Evolutionary conservation across 2,888 invertebrate genomes (phyloP), one percentile per base, ranked within the genome.

Genomic region (Trilocha varians): DNA sequence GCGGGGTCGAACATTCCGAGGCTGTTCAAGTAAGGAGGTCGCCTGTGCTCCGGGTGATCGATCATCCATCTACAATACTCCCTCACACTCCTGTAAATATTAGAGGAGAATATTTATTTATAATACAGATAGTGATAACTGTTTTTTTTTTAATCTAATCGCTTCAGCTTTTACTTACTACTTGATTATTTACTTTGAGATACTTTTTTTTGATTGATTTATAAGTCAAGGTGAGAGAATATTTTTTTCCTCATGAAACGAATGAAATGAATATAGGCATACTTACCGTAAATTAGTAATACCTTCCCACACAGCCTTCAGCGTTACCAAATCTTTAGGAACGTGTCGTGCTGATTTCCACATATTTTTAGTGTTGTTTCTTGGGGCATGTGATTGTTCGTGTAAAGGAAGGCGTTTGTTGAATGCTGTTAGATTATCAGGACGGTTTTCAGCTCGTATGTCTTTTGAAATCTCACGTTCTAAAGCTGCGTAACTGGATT

Each of bases 301-400:
- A 32, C 87, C 89, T 48, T 89, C 86, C 90, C 90, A 91, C 2
- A 91, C 89, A 16, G 87, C 78, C 43, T 89, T 88, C 77, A 91
- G 87, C 0, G 88, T 87, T 41, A 88, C 87, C 1, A 91, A 68
- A 33, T 89, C 88, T 42, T 75, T 69, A 0, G 89, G 89, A 2
- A 89, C 87, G 40, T 87, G 75, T 33, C 87, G 77, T 32, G 88
- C 87, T 0, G 82, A 76, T 13, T 88, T 61, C 91, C 91, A 91
- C 45, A 82, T 74, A 17, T 78, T 70, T 41, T 80, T 70, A 1
- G 88, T 85, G 32, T 82, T 64, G 54, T 88, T 88, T 9, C 55
- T 57, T 0, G 89, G 88, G 1, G 88, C 79, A n/a, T 70, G 57
- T 54, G 78, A 82, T 48, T 87, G 83, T 35, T 86, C 64, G 2